Conservation (phyloP, 1,140 invertebrate species). For the Heliothis subflexa region DNA sequence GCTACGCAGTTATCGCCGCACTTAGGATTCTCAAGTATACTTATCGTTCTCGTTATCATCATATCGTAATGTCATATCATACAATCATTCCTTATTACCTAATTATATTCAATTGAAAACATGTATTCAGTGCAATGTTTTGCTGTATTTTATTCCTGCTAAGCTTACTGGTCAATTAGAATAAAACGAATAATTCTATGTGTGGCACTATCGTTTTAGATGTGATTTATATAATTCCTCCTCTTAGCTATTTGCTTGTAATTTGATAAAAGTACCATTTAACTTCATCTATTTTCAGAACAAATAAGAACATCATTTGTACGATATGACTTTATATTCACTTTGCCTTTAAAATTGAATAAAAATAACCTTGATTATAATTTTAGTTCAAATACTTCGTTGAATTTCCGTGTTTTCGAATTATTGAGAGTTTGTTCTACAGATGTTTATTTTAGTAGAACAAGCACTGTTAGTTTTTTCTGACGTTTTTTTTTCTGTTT, state of each 20-base stretch:
- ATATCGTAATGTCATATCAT: conserved; percentile 38
- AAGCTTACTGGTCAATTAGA: conserved; percentile 13
- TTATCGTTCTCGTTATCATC: conserved; percentile 14
- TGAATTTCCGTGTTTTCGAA: too few species aligned
- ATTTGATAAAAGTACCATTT: neutral
- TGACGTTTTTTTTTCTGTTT: neutral
- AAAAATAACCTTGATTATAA: too few species aligned
- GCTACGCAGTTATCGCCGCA: conserved; percentile 37
- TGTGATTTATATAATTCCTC: neutral
- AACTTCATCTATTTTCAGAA: too few species aligned
- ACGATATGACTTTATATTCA: too few species aligned
- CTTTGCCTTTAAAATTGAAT: too few species aligned
- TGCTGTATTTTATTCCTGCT: conserved; percentile 1
- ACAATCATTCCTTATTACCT: conserved; percentile 19
- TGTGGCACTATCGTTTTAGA: neutral
- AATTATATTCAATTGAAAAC: neutral
- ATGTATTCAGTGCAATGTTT: neutral
- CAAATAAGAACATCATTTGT: too few species aligned
- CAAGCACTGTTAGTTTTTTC: neutral
- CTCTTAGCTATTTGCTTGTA: neutral
- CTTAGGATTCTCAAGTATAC: conserved; percentile 5
- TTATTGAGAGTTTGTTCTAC: too few species aligned
- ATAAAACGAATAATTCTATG: neutral
- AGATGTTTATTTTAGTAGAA: neutral
- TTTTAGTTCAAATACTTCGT: too few species aligned